Base-by-base conservation (phyloP, 2,113 vertebrate genomes). In the Corapipo altera region DNA sequence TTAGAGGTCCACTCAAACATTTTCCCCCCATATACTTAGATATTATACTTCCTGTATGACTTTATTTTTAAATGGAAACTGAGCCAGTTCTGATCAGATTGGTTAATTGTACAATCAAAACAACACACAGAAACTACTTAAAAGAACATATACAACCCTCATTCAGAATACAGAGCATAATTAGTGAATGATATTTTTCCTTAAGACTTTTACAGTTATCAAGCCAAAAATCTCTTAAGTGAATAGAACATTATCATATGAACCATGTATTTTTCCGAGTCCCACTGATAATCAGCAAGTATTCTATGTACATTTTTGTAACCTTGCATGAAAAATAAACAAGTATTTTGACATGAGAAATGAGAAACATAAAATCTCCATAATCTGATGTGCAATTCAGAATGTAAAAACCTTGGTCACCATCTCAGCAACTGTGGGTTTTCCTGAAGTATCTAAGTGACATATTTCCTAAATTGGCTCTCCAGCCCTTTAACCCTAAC, bases 1-100 rank as follows among this genome's bases (percentile, higher is more conserved):
- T 83, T 94, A 95, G 71, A 78, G 88, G 58, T 44, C 35, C 61
- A 88, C 54, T 49, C 55, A 94, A 70, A 91, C 90, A 93, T 80
- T 89, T 9, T 4, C 67, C 64, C 61, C 74, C 49, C 54, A 54
- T 14, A 76, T 30, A 67, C 18, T 73, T 72, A 62, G 30, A 62
- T 72, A 89, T 3, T 41, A 18, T 32, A 81, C 84, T 52, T 94
- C 16, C 39, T n/a, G 2, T 48, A 59, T 24, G 18, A 83, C 13
- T 85, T 87, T 41, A 73, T 8, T 69, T 91, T 69, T 35, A 72
- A 77, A 90, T 43, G 39, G 57, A 83, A 91, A 74, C 22, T 24
- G 33, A 89, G n/a, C 28, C 64, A 83, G 13, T 73, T 71, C 49
- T 66, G 4, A 71, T 64, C 43, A 88, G 28, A 66, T 1, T 28